Base-by-base conservation (phyloP, 92 coral and sea anemone genomes). In the Actinostola sp. region DNA sequence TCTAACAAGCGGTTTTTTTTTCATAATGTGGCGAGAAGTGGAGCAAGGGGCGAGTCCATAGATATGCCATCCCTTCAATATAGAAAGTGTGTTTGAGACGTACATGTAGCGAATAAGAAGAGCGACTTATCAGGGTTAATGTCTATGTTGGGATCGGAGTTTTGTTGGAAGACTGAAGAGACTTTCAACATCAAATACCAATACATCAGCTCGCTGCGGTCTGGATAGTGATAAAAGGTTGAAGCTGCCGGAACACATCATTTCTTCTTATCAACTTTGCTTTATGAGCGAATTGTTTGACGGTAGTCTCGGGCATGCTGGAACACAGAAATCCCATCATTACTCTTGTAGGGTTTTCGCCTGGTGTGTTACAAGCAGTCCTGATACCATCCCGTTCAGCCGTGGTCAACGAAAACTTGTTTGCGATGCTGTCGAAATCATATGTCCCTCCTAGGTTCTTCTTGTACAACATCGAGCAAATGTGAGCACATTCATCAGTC, bases 391-490 rank as follows among this genome's bases (percentile, higher is more conserved):
- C 33, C 26, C 72, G 44, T 44, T 66, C 59, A 10, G 20, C 72
- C 16, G 9, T 21, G 21, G 25, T 48, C 14, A 51, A 52, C 25
- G 14, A 7, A 51, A 68, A 74, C 59, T 33, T 67, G 15, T 30
- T 24, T 24, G 76, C 87, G n/a, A 82, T 29, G 2, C 51, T 44
- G 30, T 82, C 87, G 19, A 63, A 73, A 52, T 82, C 69, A 38
- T 45, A n/a, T 27, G 57, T 50, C 21, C 63, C 51, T 17, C 39
- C 19, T 39, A 27, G 0, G 54, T 11, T 38, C 39, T 56, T 64
- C n/a, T 59, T 30, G 30, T 55, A 48, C 10, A 81, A 72, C 23
- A 9, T 27, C 0, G 1, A 10, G 41, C 86, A 81, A 26, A 81
- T 43, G 14, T 26, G 20, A 7, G 73, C 86, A 48, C 66, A 74